Evolutionary conservation across 2,113 vertebrate genomes (phyloP), one percentile per base, ranked within the genome.

Genomic region (Blennius ocellaris): DNA sequence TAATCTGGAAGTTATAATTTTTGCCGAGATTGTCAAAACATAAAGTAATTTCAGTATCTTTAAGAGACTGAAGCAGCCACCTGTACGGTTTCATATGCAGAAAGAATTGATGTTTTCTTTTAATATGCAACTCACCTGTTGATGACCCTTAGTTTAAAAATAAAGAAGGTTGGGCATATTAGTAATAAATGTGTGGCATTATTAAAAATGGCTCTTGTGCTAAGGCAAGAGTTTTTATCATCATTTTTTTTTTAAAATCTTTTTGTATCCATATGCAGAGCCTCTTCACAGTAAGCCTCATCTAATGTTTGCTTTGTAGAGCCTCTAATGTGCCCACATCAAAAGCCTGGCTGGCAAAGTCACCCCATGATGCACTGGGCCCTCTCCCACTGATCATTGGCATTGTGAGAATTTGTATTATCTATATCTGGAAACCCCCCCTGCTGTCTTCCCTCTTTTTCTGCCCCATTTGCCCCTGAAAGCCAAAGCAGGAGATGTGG

Each of bases 381-480:
- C 77, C 73, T 79, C 79, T 78, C 72, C 85, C 79, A 73, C 81
- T 92, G 89, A 89, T 92, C 86, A 72, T 30, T 72, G 77, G 68
- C 84, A 83, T 81, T 82, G 85, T 66, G 64, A 69, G 77, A 86
- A 87, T 92, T 83, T 86, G 81, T 63, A 79, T 89, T 86, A 84
- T 87, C 75, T 80, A 85, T 85, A 81, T 80, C 43, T 16, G 62
- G 65, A 85, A 59, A 45, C 65, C 75, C 65, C 44, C 58, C 87
- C 69, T 69, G 54, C 73, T 63, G 39, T 53, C 71, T 74, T 65
- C 56, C 44, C 62, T 82, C 70, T 74, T 53, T 69, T 61, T 70
- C 73, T 78, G 43, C 76, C 62, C 67, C 76, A 81, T 90, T 88
- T 84, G 78, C 76, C 69, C 73, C 79, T 83, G 67, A 88, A 80